Base-by-base conservation (phyloP, 2,888 invertebrate genomes). In the Mesorhabditis spiculigera region DNA sequence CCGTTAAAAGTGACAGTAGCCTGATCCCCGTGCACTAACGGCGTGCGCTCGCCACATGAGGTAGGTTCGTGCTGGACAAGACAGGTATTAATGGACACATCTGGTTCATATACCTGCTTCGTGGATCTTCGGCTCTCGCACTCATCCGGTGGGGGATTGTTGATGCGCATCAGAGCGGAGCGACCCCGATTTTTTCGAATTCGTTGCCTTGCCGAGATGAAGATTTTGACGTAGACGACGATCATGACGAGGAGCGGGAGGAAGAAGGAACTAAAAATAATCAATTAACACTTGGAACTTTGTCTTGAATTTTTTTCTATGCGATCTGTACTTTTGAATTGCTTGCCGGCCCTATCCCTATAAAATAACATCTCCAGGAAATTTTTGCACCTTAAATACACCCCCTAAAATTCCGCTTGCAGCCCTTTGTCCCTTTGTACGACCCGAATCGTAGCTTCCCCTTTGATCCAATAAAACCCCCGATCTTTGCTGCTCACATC, bases 161-260 rank as follows among this genome's bases (percentile, higher is more conserved):
- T 82, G 63, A 83, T 83, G 65, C 82, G 71, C 79, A 82, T 78
- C 65, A 83, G 69, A 4, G 83, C 83, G 64, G 78, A 78, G 69
- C 83, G 71, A 79, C 83, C 84, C 75, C 83, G 73, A 70, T 85
- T 85, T 43, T 86, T 85, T 8, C 86, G 82, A 45, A 88, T 84
- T 8, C 96, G 89, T 81, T 93, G 90, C 74, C 93, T 90, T 1
- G 95, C 95, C 4, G 96, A 95, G 80, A 94, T 89, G 87, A 93
- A 97, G 85, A 97, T 96, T 89, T 95, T 94, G 75, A 94, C 90
- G 87, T 97, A 96, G 6, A 96, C 95, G 86, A 93, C 92, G 68
- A 94, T 92, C 95, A 97, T 95, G 82, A 96, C 92, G 73, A 93
- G 88, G 81, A 96, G 88, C 0, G 96, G 95, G 80, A 95, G 93